Percentiles rank a stretch among this genome's conserved stretches.
phyloP scores from a whole-genome alignment of 1,140 invertebrate species.

The Rhagoletis zephyria region DNA sequence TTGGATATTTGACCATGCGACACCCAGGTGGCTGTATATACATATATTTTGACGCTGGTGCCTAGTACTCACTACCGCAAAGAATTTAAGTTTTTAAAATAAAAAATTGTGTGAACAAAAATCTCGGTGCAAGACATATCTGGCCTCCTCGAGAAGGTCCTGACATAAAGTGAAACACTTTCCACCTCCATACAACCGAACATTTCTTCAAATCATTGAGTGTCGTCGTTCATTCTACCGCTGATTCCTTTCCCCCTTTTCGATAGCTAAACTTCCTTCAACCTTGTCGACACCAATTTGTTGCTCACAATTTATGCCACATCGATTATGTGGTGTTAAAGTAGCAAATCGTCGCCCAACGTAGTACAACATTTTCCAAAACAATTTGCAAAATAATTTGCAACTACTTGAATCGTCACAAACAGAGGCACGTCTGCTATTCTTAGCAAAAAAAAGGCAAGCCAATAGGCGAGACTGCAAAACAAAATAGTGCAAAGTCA shows the following conservation, averaged over 20 bases:
- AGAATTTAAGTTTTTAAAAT: no score
- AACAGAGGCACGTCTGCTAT: neutral
- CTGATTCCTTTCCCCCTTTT: neutral
- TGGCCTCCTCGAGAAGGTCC: no score
- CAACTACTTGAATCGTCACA: neutral
- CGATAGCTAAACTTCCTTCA: neutral
- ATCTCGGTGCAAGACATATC: no score
- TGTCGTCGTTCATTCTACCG: neutral
- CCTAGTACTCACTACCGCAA: no score
- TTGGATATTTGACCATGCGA: no score
- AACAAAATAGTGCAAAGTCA: conserved; percentile 10
- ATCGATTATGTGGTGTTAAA: neutral
- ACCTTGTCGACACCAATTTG: neutral
- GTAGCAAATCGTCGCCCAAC: conserved; percentile 41
- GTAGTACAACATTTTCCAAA: neutral
- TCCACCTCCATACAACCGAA: no score
- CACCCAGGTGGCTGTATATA: no score
- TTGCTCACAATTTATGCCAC: neutral
- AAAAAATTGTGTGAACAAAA: no score
- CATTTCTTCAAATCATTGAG: neutral
- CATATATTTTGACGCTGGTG: no score
- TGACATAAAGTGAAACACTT: no score
- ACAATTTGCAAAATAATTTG: conserved; percentile 14
- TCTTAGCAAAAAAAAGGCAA: neutral
- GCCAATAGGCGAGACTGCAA: neutral